A percentile compares a stretch with the other conserved stretches of the same genome.
phyloP scores from a whole-genome alignment of 2,797 vertebrate species.

The Arctocebus calabarensis region DNA sequence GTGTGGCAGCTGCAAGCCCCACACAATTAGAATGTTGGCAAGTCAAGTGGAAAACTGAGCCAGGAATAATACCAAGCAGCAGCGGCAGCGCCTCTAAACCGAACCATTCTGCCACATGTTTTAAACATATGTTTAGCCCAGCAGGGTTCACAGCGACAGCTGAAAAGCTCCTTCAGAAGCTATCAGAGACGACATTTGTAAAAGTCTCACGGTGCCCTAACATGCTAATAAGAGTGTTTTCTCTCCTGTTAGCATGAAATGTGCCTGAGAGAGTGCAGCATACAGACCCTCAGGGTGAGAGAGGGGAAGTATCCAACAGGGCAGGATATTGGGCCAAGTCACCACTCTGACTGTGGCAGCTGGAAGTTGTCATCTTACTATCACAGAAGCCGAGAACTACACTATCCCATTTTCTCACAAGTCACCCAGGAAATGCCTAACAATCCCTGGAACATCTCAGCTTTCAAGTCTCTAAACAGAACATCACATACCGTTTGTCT shows the following conservation, averaged over 20 bases:
- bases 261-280: background rate
- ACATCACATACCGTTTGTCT: background rate
- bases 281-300: background rate
- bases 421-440: background rate
- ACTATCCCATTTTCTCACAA: background rate
- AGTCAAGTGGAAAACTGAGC: slow-evolving; percentile 47
- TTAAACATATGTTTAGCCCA: slow-evolving; percentile 70
- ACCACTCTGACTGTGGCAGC: fast-evolving
- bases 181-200: slow-evolving; percentile 52
- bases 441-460: background rate
- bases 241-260: background rate
- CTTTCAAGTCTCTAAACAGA: slow-evolving; percentile 10
- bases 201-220: slow-evolving; percentile 16
- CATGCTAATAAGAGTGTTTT: slow-evolving; percentile 33
- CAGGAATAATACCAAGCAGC: slow-evolving; percentile 60
- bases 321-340: background rate
- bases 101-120: slow-evolving; percentile 70
- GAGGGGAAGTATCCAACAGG: background rate
- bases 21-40: slow-evolving; percentile 72
- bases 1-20: slow-evolving; percentile 64
- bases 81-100: slow-evolving; percentile 34
- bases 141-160: slow-evolving; percentile 67
- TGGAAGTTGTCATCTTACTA: background rate
- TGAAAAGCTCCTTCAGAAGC: slow-evolving; percentile 71
- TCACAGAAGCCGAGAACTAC: background rate